Evolutionary conservation across 2,797 vertebrate genomes (phyloP), one percentile per base, ranked within the genome.

Genomic region (Chanos chanos): DNA sequence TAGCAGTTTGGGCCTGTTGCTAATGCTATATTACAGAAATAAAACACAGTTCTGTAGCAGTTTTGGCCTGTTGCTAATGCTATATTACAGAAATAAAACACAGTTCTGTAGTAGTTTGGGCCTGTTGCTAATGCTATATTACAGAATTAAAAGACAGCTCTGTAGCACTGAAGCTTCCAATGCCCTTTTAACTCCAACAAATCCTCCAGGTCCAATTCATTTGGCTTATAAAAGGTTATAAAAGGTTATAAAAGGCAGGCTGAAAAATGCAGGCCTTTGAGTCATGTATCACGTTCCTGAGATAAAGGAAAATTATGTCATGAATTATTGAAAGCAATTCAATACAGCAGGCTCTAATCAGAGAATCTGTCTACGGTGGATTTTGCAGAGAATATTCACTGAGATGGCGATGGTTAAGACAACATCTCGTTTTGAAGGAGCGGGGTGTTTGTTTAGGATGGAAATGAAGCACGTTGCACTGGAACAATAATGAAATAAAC

Each of bases 311-410:
- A 76, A 62, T 78, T 51, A 72, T 74, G 66, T 74, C 64, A 72
- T 77, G 66, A 78, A 81, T 75, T 75, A 81, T 78, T 81, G 72
- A 72, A 34, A 34, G 64, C 60, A 71, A 71, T 71, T 70, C 69
- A 74, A 71, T 70, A 66, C 64, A 25, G 39, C 43, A 53, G 55
- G 55, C 61, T 71, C 73, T 64, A 70, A 73, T 58, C 66, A 62
- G 55, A 24, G 43, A 45, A 55, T 51, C 57, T 21, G 49, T 60
- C 69, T 66, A 70, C 7, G n/a, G n/a, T n/a, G n/a, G n/a, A n/a
- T 27, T 30, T 25, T 4, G 48, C 48, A 28, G 34, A 30, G 48
- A 49, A 48, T 25, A 21, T 51, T 16, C 33, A 10, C 22, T 40
- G 36, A 39, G 34, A 40, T 54, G 51, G 39, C 37, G 18, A 37